phyloP scores from a whole-genome alignment of 2,797 vertebrate genomes.

The Pelobates cultripes region DNA sequence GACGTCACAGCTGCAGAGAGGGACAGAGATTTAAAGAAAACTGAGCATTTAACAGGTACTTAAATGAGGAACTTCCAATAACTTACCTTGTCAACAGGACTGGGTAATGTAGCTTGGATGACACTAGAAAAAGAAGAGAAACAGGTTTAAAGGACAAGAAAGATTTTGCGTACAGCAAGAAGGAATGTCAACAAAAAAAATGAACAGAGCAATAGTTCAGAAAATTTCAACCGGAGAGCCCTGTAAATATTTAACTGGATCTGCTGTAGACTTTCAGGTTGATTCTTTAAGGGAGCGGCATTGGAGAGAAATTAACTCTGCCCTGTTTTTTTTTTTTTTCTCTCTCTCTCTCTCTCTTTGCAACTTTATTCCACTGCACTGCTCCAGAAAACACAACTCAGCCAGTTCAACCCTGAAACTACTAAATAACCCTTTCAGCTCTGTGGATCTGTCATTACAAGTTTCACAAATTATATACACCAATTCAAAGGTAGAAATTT shows the following conservation, averaged over 20 bases:
- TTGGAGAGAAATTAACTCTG: conserved; percentile 46
- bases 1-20: no score
- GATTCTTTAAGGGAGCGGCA: conserved; percentile 43
- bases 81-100: conserved; percentile 98
- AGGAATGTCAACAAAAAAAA: conserved; percentile 28
- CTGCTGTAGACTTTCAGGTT: conserved; percentile 34
- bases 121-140: conserved; percentile 76
- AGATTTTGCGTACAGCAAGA: background rate
- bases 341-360: background rate
- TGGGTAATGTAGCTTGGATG: conserved; percentile 93
- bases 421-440: background rate
- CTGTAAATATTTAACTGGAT: conserved; percentile 71
- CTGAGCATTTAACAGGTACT: background rate
- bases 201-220: conserved; percentile 47
- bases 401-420: background rate
- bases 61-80: background rate
- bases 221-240: conserved; percentile 26
- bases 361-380: background rate
- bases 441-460: background rate
- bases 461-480: no score
- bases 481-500: no score
- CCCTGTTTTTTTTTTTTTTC: conserved; percentile 4
- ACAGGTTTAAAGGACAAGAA: conserved; percentile 54
- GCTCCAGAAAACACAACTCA: background rate
- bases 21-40: no score